Base-by-base conservation (phyloP, 2,888 invertebrate genomes). In the Odontothrips loti region DNA sequence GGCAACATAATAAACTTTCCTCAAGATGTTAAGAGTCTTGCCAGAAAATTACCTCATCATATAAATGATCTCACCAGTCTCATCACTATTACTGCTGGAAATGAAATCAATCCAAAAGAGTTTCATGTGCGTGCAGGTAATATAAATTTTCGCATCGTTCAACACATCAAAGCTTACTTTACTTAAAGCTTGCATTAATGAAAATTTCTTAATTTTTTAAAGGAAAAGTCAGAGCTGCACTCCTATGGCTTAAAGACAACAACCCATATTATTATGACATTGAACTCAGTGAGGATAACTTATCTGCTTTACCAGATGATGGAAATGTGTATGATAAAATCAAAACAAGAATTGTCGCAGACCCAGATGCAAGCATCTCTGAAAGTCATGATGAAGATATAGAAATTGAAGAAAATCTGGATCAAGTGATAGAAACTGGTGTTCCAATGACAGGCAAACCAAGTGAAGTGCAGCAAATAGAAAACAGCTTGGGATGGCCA, bases 401-500 rank as follows among this genome's bases (percentile, higher is more conserved):
- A 51, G 51, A 51, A 17, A 51, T 51, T 51, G 51, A 51, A 51
- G 51, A 51, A 51, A 51, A 51, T 51, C 20, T 51, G 15, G 20
- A 20, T 51, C 51, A 51, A 51, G 51, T 51, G 20, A 51, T 20
- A 51, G 51, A 51, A 51, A 17, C 51, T 51, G 51, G 51, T 51
- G 51, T 51, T 17, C 51, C 51, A 51, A 51, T 51, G 51, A 51
- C 51, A 51, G 51, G 51, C 12, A 51, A 51, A 47, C 80, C 43
- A 27, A 75, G 48, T 12, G 47, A 75, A 75, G 79, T 48, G n/a
- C 27, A 81, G 20, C 75, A 78, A 27, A 51, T 78, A 6, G 20
- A 23, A 23, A 79, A 58, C n/a, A 23, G 29, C 6, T 23, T 48
- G 23, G 68, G 75, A 17, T 81, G 79, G 47, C 81, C 81, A 12